phyloP scores from a whole-genome alignment of 2,113 vertebrate genomes.

The Mormoops blainvillei region DNA sequence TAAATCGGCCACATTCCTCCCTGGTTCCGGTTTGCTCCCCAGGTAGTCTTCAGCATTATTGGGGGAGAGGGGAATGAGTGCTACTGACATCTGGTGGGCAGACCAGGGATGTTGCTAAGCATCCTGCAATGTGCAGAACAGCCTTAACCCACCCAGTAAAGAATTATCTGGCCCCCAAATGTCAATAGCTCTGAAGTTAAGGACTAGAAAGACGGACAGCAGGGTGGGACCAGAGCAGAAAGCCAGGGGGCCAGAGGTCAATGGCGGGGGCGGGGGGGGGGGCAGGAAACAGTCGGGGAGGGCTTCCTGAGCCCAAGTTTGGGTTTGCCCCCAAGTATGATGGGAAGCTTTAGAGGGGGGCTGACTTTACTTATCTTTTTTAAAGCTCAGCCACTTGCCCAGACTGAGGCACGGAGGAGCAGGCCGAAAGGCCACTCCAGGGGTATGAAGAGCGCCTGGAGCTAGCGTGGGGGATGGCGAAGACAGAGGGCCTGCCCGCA shows the following conservation, averaged over 20 bases:
- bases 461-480: neutral
- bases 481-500: fast-evolving
- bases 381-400: neutral
- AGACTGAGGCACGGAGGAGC: fast-evolving
- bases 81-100: neutral
- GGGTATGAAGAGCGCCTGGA: neutral
- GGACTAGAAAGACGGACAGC: neutral
- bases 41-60: neutral
- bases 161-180: neutral
- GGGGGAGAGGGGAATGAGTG: neutral
- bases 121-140: neutral
- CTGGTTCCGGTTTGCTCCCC: neutral
- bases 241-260: fast-evolving
- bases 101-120: neutral
- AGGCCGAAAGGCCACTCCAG: neutral
- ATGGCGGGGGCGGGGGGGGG: neutral
- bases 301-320: neutral
- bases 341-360: neutral
- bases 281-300: neutral
- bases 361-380: neutral
- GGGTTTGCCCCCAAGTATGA: neutral
- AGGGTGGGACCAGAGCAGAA: neutral
- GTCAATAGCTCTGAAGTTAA: neutral
- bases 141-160: neutral
- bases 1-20: neutral